Base-by-base conservation (phyloP, 2,888 invertebrate genomes). In the Spicauda simplicius region DNA sequence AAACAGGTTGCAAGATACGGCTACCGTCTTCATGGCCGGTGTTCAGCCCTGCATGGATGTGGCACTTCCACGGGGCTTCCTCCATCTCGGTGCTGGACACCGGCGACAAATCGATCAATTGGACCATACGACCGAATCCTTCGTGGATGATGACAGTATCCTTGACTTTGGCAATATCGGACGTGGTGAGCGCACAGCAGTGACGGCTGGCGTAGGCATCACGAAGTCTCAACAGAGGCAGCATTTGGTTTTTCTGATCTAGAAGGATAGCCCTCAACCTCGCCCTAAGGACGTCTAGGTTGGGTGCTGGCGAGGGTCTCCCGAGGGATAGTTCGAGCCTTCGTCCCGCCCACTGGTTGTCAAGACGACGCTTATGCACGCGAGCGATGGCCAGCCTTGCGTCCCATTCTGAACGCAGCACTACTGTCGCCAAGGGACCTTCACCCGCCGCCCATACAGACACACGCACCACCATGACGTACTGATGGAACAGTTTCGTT, bases 151-250 rank as follows among this genome's bases (percentile, higher is more conserved):
- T 58, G 0, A 92, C 96, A 0, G 97, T 95, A 77, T 98, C 97
- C 74, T 95, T 95, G 83, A 98, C 94, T 78, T 96, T 95, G 68
- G 95, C 95, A 56, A 97, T 90, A 72, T 96, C 96, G 0, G 96
- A 95, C 0, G 96, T 94, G 12, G 96, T 96, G 5, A 96, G 92
- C 0, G 96, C 96, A 71, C 96, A 95, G 84, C 97, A 96, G 80
- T 96, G 97, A 10, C 97, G 95, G 75, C 96, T 96, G 74, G 97
- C 97, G 82, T 97, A 97, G 69, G 97, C 94, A 81, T 98, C 97
- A 59, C 97, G 94, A 73, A 98, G 95, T 78, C 97, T 96, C 76
- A 97, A 96, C 0, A 98, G 90, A 0, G 97, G 97, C 74, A 98
- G 93, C 64, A 94, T 94, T 79, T 96, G 94, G 2, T 95, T 95